Base-by-base conservation (phyloP, 2,888 invertebrate genomes). In the Halictus quadricinctus region DNA sequence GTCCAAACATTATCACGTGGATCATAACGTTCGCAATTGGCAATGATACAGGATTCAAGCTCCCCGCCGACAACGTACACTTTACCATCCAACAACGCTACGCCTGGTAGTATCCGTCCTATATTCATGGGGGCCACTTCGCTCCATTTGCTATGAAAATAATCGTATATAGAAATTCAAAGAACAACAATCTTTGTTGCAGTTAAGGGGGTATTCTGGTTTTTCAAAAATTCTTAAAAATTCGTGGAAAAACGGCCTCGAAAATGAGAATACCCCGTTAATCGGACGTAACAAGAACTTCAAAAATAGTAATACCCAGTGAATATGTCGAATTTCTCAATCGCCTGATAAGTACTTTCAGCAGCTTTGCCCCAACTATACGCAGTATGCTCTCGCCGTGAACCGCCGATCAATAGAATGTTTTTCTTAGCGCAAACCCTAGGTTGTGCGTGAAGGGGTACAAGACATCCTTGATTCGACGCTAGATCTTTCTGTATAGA, bases 31-130 rank as follows among this genome's bases (percentile, higher is more conserved):
- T 98, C 98, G 70, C 98, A 98, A 92, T 98, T 97, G 21, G 97
- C 97, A 72, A 98, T 95, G 91, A 98, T 98, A 93, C 98, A 97
- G 72, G 98, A 97, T 87, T 98, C 98, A 89, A 98, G 96, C 94
- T 98, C 99, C 10, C 98, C 99, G 29, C 98, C 99, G 4, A 98
- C 97, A 0, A 98, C 98, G 94, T 97, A 99, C 82, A 99, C 97
- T 89, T 97, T 96, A 0, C 98, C 98, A 92, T 97, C 97, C 64
- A 98, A 93, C 13, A 97, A 96, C 1, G 98, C 97, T 8, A 97
- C 97, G 21, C 98, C 98, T 0, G 98, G 98, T 89, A 98, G 96
- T 91, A 98, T 98, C 78, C 98, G 96, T 5, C 98, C 97, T 90
- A 98, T 97, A 78, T 96, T 96, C 97, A 98, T 97, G 3, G 98